Evolutionary conservation across 2,888 invertebrate genomes (phyloP), one percentile per base, ranked within the genome.

Genomic region (Chrysomela aeneicollis): DNA sequence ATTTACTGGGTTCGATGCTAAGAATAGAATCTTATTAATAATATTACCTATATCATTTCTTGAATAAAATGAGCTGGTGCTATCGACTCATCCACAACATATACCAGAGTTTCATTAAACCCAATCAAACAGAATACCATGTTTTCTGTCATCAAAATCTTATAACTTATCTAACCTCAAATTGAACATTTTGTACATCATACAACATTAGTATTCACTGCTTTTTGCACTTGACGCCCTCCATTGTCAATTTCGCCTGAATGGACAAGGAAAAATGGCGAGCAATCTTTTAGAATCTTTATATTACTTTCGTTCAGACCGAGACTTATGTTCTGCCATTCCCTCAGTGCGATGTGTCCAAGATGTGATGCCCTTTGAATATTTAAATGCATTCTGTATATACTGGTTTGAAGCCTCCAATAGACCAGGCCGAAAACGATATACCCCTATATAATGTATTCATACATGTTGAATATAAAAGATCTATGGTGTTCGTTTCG

Each of bases 251-350:
- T 69, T 69, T 63, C 58, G 47, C 58, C 2, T 42, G 42, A 15
- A 49, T 46, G 32, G 77, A 77, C 78, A 71, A 67, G 74, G 76
- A 81, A 78, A 79, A 80, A 81, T 81, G 73, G 76, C 75, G 68
- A 65, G 75, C 78, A 79, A 80, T 81, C 78, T 79, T 79, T 81
- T 79, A 81, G 79, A 80, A 81, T 81, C 81, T 80, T 79, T 80
- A 80, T 80, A 80, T 80, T 81, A 75, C 79, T 71, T 72, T 74
- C 73, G 73, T 76, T 76, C 71, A 71, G 78, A 77, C 77, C 75
- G 57, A 72, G 77, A 79, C 77, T 79, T 78, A 81, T 81, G 79
- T 76, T 77, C 79, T 77, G 79, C 77, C 79, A 76, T 74, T 74
- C 72, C 71, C 70, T 69, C 73, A 64, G 68, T 72, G 74, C 69